Conservation (phyloP, 2,797 vertebrate species). For the Choloepus didactylus region DNA sequence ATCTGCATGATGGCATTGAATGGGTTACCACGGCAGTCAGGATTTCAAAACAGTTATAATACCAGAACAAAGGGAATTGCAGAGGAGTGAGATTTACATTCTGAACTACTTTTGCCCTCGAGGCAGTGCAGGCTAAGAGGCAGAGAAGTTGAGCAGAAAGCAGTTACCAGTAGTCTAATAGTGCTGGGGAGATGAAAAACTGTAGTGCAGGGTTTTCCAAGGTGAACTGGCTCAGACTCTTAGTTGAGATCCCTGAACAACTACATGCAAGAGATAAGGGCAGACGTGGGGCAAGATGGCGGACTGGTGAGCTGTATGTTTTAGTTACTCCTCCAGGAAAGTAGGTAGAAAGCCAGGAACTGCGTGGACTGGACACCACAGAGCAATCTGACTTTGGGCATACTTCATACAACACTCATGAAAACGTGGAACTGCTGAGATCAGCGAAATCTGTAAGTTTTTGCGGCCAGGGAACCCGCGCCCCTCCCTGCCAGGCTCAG, state of each 20-base stretch:
- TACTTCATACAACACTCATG: too few species aligned
- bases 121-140: neutral
- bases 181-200: neutral
- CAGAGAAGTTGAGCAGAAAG: neutral
- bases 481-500: too few species aligned
- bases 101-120: neutral
- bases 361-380: too few species aligned
- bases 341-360: too few species aligned
- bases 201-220: neutral
- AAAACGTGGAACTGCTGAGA: too few species aligned
- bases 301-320: too few species aligned
- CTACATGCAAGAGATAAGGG: neutral
- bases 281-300: neutral
- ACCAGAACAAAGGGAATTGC: neutral
- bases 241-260: neutral
- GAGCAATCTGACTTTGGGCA: too few species aligned
- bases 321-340: too few species aligned
- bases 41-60: constrained; percentile 24
- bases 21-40: neutral
- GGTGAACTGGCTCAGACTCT: neutral
- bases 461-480: too few species aligned
- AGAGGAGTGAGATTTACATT: constrained; percentile 37
- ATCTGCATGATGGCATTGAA: neutral
- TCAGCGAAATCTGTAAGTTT: too few species aligned
- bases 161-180: neutral